Conservation (phyloP, 1,140 invertebrate species). For the Philotrypesis tridentata region DNA sequence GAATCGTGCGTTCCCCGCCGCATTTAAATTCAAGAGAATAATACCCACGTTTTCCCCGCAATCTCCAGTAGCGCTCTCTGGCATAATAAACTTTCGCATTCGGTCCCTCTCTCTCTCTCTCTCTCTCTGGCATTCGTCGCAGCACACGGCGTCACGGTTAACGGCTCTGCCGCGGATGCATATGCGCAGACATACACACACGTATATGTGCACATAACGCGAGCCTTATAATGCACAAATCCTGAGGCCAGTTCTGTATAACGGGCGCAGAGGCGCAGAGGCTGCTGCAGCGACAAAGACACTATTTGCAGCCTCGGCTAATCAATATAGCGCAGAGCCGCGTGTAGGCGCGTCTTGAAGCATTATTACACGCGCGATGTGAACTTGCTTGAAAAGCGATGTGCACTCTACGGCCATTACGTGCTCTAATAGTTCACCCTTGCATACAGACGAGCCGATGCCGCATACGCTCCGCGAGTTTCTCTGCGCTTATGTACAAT, state of each 20-base stretch:
- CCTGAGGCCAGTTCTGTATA: background rate
- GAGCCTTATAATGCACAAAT: background rate
- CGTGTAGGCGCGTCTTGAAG: background rate
- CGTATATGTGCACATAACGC: too few species aligned
- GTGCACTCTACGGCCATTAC: background rate
- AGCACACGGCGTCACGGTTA: background rate
- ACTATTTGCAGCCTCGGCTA: slow-evolving; percentile 20
- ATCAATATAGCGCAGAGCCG: slow-evolving; percentile 22
- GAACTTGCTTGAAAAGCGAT: background rate
- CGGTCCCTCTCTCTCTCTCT: background rate
- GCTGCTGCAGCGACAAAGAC: background rate
- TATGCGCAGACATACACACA: too few species aligned
- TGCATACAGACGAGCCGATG: slow-evolving; percentile 55
- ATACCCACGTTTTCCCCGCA: too few species aligned
- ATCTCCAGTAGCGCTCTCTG: too few species aligned
- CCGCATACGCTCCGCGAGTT: too few species aligned
- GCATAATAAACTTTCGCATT: too few species aligned
- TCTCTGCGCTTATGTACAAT: background rate
- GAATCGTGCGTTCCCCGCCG: too few species aligned
- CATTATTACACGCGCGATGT: slow-evolving; percentile 1
- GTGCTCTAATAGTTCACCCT: slow-evolving; percentile 67
- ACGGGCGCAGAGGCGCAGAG: too few species aligned
- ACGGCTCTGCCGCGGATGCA: background rate
- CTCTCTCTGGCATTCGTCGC: too few species aligned
- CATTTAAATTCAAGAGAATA: too few species aligned